Conservation (phyloP, 1,140 invertebrate species). For the Sarcophaga bullata region DNA sequence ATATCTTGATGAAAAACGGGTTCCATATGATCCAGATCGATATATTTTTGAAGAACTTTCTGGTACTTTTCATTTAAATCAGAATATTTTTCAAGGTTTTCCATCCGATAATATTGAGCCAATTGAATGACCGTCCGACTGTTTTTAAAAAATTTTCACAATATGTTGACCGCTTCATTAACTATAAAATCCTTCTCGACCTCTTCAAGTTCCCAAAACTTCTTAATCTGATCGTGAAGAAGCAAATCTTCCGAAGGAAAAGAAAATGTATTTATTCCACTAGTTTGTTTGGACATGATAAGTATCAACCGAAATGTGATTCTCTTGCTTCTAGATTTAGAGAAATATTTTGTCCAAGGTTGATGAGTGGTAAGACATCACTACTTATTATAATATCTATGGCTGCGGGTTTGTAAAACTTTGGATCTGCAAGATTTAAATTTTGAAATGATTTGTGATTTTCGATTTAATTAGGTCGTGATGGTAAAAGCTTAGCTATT, state of each 20-base stretch:
- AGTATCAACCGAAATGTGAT: neutral
- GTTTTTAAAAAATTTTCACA: slow-evolving; percentile 1
- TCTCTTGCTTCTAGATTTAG: neutral
- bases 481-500: neutral
- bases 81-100: neutral
- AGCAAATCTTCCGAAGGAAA: neutral
- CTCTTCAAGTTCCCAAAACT: slow-evolving; percentile 34
- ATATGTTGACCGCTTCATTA: slow-evolving; percentile 7
- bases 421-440: slow-evolving; percentile 12
- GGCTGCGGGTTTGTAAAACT: neutral
- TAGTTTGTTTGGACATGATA: neutral
- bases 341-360: neutral
- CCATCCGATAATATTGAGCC: too few relatives aligned
- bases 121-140: neutral
- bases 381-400: too few relatives aligned
- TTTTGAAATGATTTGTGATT: neutral
- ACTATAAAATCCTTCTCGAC: neutral
- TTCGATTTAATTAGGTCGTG: neutral
- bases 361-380: neutral
- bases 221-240: slow-evolving; percentile 16
- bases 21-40: slow-evolving; percentile 33
- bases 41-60: slow-evolving; percentile 33
- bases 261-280: too few relatives aligned
- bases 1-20: neutral
- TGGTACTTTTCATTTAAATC: slow-evolving; percentile 15